Evolutionary conservation across 2,888 invertebrate species (phyloP).

Genomic region (Scaptomyza reducta): DNA sequence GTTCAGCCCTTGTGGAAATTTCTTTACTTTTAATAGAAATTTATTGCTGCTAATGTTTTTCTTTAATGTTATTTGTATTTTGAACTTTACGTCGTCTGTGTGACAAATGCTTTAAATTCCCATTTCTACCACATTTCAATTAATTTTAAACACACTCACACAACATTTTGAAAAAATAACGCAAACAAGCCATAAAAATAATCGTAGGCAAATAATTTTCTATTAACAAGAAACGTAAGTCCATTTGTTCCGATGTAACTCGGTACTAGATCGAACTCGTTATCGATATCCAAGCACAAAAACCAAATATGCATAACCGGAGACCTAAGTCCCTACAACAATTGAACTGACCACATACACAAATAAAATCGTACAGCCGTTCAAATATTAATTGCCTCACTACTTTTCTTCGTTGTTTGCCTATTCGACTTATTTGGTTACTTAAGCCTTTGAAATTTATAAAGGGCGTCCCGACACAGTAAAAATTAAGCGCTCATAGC

Average conservation of each 20-base stretch:
- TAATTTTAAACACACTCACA: slow-evolving; percentile 54
- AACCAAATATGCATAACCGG: slow-evolving; percentile 45
- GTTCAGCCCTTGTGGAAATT: slow-evolving; percentile 13
- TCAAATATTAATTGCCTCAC: slow-evolving; percentile 60
- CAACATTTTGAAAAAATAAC: slow-evolving; percentile 41
- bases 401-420: slow-evolving; percentile 36
- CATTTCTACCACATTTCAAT: slow-evolving; percentile 66
- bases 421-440: slow-evolving; percentile 38
- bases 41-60: slow-evolving; percentile 38
- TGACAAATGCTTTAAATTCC: slow-evolving; percentile 50
- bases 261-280: slow-evolving; percentile 73
- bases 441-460: slow-evolving; percentile 44
- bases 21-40: slow-evolving; percentile 36
- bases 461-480: slow-evolving; percentile 24
- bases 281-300: slow-evolving; percentile 68
- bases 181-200: slow-evolving; percentile 35
- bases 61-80: slow-evolving; percentile 3
- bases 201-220: slow-evolving; percentile 77
- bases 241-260: slow-evolving; percentile 43
- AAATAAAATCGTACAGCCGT: slow-evolving; percentile 35
- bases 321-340: slow-evolving; percentile 42
- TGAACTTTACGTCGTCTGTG: slow-evolving; percentile 5
- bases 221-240: slow-evolving; percentile 57
- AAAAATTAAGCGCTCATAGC: slow-evolving; percentile 16
- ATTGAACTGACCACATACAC: slow-evolving; percentile 46